Conservation (phyloP, 2,113 vertebrate species). For the Zootoca vivipara region DNA sequence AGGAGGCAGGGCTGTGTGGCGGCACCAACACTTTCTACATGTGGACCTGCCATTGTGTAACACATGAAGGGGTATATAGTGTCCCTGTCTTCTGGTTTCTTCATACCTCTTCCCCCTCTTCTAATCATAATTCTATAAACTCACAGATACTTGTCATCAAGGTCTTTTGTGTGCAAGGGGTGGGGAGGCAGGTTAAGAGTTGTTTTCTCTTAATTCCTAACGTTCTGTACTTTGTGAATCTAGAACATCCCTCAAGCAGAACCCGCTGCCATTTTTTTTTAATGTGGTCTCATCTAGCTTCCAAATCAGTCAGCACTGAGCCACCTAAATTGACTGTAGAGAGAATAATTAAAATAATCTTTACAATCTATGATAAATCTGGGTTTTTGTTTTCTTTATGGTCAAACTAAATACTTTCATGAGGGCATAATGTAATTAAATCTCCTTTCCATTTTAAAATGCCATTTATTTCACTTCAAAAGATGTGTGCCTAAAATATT, state of each 20-base stretch:
- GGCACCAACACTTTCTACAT: background rate
- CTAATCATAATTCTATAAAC: background rate
- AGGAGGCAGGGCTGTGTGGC: background rate
- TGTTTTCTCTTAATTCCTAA: background rate
- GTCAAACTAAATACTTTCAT: background rate
- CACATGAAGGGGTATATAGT: background rate
- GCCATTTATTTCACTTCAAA: background rate
- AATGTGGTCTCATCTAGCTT: background rate
- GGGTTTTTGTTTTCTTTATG: conserved; percentile 40
- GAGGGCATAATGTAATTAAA: conserved; percentile 24
- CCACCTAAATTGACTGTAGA: background rate
- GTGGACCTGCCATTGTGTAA: background rate
- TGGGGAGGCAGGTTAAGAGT: background rate
- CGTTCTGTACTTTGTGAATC: background rate
- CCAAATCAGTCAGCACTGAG: background rate
- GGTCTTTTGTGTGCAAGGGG: too few species aligned
- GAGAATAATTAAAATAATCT: conserved; percentile 27
- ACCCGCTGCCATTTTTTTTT: too few species aligned
- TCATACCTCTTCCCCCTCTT: too few species aligned
- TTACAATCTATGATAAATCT: conserved; percentile 16
- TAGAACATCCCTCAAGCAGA: background rate
- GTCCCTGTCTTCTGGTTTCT: background rate
- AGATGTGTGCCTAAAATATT: conserved; percentile 17
- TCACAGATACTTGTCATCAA: background rate
- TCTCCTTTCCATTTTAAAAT: background rate